These are phyloP conservation scores for Apodemia duryi DNA, from an alignment of 2,888 invertebrate species.

Conservation along the genomic window DNA sequence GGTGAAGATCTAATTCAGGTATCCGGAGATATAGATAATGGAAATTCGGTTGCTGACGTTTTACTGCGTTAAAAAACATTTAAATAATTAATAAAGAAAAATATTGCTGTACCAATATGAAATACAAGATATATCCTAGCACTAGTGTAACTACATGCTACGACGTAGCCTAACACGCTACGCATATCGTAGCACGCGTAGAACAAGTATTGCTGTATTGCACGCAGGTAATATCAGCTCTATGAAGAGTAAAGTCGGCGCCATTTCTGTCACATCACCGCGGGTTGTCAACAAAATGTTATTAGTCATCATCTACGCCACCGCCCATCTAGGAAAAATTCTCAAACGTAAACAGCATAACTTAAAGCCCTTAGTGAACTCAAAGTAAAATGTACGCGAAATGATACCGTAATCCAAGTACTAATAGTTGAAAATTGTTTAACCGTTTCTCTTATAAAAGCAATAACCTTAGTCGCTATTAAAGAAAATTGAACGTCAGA, in stretches of 20 bases:
- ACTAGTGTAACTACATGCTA: no score
- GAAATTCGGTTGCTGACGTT: no score
- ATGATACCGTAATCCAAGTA: background rate
- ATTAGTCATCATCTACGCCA: slow-evolving; percentile 56
- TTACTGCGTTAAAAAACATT: no score
- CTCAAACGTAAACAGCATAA: slow-evolving; percentile 28
- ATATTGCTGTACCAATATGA: no score
- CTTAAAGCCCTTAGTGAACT: slow-evolving; percentile 14
- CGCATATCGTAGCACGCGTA: no score
- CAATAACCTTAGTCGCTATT: background rate
- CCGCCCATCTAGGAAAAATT: slow-evolving; percentile 39
- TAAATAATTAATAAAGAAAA: no score
- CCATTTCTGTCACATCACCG: slow-evolving; percentile 51
- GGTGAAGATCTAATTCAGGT: no score
- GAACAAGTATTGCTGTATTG: no score
- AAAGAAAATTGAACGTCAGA: slow-evolving; percentile 11
- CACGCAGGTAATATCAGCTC: slow-evolving; percentile 34
- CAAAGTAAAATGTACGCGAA: background rate
- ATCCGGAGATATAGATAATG: no score
- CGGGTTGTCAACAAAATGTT: slow-evolving; percentile 65
- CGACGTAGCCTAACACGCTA: no score
- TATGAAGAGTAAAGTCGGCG: slow-evolving; percentile 29
- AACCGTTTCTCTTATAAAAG: background rate
- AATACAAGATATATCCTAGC: no score
- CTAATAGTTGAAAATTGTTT: background rate